Conservation (phyloP, 1,140 invertebrate genomes). For the Marisa cornuarietis region DNA sequence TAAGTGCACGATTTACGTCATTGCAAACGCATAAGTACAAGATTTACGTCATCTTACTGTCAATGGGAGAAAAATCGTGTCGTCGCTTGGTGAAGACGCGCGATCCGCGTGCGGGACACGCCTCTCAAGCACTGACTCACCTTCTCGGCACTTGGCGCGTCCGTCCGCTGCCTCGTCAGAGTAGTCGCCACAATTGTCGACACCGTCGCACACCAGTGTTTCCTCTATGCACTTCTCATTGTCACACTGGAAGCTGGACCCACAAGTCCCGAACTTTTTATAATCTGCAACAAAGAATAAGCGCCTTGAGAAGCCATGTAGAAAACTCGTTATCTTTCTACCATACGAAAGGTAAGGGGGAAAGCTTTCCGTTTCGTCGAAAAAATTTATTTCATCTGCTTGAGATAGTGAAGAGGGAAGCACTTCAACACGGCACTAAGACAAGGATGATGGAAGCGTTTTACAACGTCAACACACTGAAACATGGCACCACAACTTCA, state of each 20-base stretch:
- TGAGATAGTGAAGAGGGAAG: too few species aligned
- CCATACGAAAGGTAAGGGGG: background rate
- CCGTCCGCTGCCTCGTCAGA: constrained; percentile 56
- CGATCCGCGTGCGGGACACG: too few species aligned
- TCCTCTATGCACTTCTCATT: constrained; percentile 59
- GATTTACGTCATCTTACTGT: too few species aligned
- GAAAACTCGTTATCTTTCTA: background rate
- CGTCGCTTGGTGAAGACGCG: too few species aligned
- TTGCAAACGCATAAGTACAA: too few species aligned
- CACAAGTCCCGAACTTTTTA: constrained; percentile 51
- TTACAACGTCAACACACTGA: too few species aligned
- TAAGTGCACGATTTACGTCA: too few species aligned
- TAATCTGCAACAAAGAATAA: constrained; percentile 48
- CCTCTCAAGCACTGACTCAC: background rate
- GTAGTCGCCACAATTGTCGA: constrained; percentile 61
- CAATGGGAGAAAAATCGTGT: too few species aligned
- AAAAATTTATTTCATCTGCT: too few species aligned
- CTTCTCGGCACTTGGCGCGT: constrained; percentile 48
- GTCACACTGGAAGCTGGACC: constrained; percentile 56
- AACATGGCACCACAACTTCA: too few species aligned
- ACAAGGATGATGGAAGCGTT: too few species aligned
- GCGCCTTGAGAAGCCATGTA: background rate
- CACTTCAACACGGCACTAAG: too few species aligned
- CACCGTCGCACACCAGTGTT: constrained; percentile 56
- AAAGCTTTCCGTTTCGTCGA: background rate